Evolutionary conservation across 1,140 invertebrate species (phyloP).

Genomic region (Sitodiplosis mosellana): DNA sequence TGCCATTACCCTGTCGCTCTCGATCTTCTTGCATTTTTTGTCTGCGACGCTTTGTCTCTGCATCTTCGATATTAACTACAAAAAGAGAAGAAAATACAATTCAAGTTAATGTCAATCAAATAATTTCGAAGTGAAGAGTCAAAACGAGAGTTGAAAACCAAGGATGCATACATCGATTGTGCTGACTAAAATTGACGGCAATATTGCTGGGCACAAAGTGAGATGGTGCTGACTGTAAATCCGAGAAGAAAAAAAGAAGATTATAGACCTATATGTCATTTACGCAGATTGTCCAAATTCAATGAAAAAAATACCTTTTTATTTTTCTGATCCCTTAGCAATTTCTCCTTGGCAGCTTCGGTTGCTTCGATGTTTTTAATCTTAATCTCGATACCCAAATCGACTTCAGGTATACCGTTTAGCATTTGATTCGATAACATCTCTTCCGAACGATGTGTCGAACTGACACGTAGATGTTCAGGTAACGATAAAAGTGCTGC

Average conservation of each 20-base stretch:
- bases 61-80: constrained; percentile 66
- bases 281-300: no score
- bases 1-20: constrained; percentile 25
- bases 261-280: no score
- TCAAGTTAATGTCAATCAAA: no score
- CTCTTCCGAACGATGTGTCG: constrained; percentile 77
- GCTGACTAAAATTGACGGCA: constrained; percentile 95
- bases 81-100: constrained; percentile 18
- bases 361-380: constrained; percentile 96
- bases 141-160: constrained; percentile 1
- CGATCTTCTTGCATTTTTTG: constrained; percentile 30
- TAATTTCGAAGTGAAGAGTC: constrained; percentile 2
- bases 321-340: constrained; percentile 71
- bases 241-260: no score
- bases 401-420: constrained; percentile 98
- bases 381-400: constrained; percentile 95
- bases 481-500: constrained; percentile 69
- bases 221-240: constrained; percentile 50
- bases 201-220: constrained; percentile 95
- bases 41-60: constrained; percentile 36
- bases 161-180: constrained; percentile 63
- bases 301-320: no score
- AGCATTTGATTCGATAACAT: constrained; percentile 99
- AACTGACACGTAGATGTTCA: constrained; percentile 66
- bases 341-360: constrained; percentile 87